These are phyloP conservation scores for Cantharis lateralis DNA, from an alignment of 2,888 invertebrate genomes.

Conservation along the genomic window DNA sequence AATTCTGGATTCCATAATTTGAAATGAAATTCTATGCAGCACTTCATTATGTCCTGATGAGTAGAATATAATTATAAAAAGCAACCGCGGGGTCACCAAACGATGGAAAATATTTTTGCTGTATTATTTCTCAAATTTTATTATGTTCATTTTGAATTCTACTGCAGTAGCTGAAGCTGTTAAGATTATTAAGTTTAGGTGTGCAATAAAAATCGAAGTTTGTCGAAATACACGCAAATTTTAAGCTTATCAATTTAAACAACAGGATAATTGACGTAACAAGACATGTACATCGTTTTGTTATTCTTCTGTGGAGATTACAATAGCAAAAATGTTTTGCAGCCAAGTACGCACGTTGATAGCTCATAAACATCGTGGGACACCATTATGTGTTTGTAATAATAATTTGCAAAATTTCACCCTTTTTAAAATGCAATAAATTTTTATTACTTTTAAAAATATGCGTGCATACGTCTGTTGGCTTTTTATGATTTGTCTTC, in stretches of 20 bases:
- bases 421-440: slow-evolving; percentile 36
- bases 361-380: slow-evolving; percentile 28
- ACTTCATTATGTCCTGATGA: too few species aligned
- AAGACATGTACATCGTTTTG: slow-evolving; percentile 13
- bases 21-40: too few species aligned
- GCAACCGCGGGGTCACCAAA: not conserved
- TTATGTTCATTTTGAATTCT: not conserved
- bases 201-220: not conserved
- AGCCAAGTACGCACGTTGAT: slow-evolving; percentile 14
- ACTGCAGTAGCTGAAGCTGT: not conserved
- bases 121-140: not conserved
- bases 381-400: slow-evolving; percentile 33
- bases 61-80: too few species aligned
- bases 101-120: not conserved
- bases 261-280: slow-evolving; percentile 3
- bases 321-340: slow-evolving; percentile 12
- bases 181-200: not conserved
- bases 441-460: slow-evolving; percentile 31
- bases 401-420: slow-evolving; percentile 40
- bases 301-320: not conserved
- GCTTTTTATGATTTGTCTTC: slow-evolving; percentile 10
- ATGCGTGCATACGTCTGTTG: slow-evolving; percentile 25
- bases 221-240: not conserved
- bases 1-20: too few species aligned
- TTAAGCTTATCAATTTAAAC: not conserved